These are phyloP conservation scores for Caenorhabditis afra DNA, from an alignment of 2,888 invertebrate genomes.

Conservation along the genomic window DNA sequence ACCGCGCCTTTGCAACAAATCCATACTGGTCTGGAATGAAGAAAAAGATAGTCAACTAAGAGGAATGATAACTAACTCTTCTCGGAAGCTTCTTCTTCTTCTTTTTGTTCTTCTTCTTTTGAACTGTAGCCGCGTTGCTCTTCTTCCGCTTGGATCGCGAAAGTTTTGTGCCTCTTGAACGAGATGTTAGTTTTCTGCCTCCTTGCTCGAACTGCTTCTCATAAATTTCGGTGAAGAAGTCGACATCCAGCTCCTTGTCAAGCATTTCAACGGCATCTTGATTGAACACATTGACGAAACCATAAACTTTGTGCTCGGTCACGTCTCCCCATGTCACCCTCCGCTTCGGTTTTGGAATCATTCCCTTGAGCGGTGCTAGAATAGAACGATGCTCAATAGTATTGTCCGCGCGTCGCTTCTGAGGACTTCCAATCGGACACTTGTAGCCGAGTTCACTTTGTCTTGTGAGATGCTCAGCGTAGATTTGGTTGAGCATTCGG, in stretches of 20 bases:
- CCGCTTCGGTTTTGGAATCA: not conserved
- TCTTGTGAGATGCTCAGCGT: too few species aligned
- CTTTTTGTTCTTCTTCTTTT: not conserved
- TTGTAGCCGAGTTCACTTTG: not conserved
- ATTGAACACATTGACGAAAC: not conserved
- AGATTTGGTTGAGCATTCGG: not conserved
- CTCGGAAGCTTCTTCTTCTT: slow-evolving; percentile 10
- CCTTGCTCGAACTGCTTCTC: not conserved
- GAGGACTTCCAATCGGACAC: slow-evolving; percentile 25
- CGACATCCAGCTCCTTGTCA: slow-evolving; percentile 1
- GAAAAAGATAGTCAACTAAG: too few species aligned
- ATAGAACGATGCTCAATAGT: not conserved
- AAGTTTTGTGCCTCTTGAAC: not conserved
- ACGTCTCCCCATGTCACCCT: slow-evolving; percentile 23
- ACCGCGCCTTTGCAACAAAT: slow-evolving; percentile 12
- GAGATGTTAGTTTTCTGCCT: not conserved
- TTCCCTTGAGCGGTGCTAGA: not conserved
- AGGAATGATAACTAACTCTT: slow-evolving; percentile 32
- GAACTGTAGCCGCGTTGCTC: not conserved
- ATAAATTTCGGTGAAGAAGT: not conserved
- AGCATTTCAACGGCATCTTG: too few species aligned
- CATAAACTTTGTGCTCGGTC: not conserved
- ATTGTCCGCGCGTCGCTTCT: not conserved
- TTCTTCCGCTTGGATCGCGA: not conserved
- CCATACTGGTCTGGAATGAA: slow-evolving; percentile 22